Evolutionary conservation across 2,888 invertebrate species (phyloP).

Genomic region (Phyllotreta cruciferae): DNA sequence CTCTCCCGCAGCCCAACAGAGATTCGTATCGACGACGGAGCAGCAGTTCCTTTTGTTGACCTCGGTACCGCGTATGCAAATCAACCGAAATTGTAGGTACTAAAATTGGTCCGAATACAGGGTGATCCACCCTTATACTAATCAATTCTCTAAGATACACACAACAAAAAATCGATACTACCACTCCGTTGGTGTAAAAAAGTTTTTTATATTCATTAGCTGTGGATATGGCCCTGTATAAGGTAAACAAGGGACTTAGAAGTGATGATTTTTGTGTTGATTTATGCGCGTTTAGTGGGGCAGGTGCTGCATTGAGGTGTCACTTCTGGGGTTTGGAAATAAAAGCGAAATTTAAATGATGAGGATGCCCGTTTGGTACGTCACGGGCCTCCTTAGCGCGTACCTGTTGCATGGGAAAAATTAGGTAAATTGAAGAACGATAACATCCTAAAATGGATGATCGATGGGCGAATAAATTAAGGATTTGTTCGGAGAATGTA

Average conservation of each 20-base stretch:
- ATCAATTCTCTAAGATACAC: background rate
- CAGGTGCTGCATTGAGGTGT: conserved; percentile 27
- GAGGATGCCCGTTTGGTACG: conserved; percentile 14
- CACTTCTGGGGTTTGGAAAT: conserved; percentile 26
- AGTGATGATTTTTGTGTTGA: conserved; percentile 31
- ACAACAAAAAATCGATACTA: background rate
- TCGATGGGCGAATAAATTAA: too few species aligned
- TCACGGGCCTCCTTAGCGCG: conserved; percentile 5
- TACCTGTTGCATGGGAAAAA: conserved; percentile 25
- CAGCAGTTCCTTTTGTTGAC: conserved; percentile 28
- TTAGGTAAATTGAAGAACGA: conserved; percentile 17
- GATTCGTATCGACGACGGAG: conserved; percentile 43
- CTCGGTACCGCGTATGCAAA: conserved; percentile 29
- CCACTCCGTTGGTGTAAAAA: background rate
- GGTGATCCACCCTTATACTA: conserved; percentile 1
- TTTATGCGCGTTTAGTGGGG: conserved; percentile 26
- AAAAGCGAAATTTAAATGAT: conserved; percentile 28
- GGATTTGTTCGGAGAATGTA: too few species aligned
- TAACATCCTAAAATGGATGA: background rate
- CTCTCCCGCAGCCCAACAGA: conserved; percentile 41
- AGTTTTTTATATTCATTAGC: background rate
- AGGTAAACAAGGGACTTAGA: conserved; percentile 21
- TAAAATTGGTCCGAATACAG: conserved; percentile 12
- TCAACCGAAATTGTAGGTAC: conserved; percentile 25
- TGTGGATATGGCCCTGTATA: conserved; percentile 19